Base-by-base conservation (phyloP, 2,888 invertebrate genomes). In the Ptychoptera contaminata region DNA sequence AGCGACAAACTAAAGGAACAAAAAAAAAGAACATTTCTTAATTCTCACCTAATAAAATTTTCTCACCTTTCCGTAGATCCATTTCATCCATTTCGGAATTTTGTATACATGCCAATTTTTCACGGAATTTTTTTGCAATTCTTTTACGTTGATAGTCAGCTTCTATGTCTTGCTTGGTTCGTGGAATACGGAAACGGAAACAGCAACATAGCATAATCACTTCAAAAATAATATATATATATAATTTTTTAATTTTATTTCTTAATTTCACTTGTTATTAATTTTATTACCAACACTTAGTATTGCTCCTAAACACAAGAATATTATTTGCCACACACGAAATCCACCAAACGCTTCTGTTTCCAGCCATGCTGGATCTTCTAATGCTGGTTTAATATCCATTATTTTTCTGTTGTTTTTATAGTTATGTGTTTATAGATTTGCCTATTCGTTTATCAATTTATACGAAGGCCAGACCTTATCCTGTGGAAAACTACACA, bases 151-250 rank as follows among this genome's bases (percentile, higher is more conserved):
- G 79, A 63, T 84, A 90, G 64, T 93, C 90, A 0, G 90, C 91
- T 61, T 92, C 91, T 50, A 94, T 93, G 66, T 93, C 91, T 63
- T 92, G 91, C 61, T 92, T 92, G 1, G 93, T 93, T 44, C 93
- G 73, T 1, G 93, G 93, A 52, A 94, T 84, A 34, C 93, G 79
- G 63, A 91, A 86, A 52, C 85, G 82, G 56, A 90, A 76, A 59
- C 91, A 90, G 60, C 92, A 93, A 61, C 92, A 93, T 44, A 91
- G 67, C 58, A 88, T 76, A 50, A 92, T 78, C 48, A 84, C 88
- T 88, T 58, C 2, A 66, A 67, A 37, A 46, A 50, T 41, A 45
- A 14, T 29, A 39, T 35, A 9, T 6, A 34, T 11, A 39, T 35
- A 42, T 36, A 46, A 14, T n/a, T n/a, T n/a, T n/a, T n/a, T n/a